Evolutionary conservation across 2,888 invertebrate genomes (phyloP).

Genomic region (Ophion ellenae): DNA sequence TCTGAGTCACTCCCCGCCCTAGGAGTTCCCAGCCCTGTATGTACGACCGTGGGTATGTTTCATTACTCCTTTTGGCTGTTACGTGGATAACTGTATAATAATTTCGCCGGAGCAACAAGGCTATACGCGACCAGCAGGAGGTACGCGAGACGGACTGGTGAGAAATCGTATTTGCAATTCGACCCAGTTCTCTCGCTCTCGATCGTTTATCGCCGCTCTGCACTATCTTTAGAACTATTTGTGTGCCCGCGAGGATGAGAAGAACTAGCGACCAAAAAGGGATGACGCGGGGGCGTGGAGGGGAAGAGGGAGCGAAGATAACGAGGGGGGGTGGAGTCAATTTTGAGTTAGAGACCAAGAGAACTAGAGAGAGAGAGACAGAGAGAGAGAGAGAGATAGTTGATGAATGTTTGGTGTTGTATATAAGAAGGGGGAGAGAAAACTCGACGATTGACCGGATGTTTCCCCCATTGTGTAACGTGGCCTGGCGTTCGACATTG

Average conservation of each 20-base stretch:
- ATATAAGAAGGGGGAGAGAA: conserved; percentile 64
- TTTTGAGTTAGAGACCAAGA: no score
- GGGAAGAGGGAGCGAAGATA: not conserved
- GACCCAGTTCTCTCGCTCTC: conserved; percentile 63
- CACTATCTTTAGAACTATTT: conserved; percentile 61
- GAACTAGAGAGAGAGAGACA: not conserved
- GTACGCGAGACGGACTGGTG: conserved; percentile 20
- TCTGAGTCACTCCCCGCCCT: no score
- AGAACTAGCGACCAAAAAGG: conserved; percentile 44
- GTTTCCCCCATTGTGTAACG: conserved; percentile 79
- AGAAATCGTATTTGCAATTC: conserved; percentile 58
- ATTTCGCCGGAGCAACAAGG: not conserved
- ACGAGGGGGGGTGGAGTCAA: no score
- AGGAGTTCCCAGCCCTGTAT: no score
- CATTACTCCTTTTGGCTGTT: no score
- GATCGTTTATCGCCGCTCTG: conserved; percentile 44
- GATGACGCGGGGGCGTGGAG: not conserved
- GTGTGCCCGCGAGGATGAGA: conserved; percentile 52
- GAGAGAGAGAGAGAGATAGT: not conserved
- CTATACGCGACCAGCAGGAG: not conserved
- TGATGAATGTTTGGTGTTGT: conserved; percentile 36
- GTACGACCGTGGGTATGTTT: no score
- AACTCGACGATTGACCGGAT: conserved; percentile 83
- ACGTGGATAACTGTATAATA: no score
- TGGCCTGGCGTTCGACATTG: conserved; percentile 71